Base-by-base conservation (phyloP, 2,113 vertebrate species). In the Pardalotus punctatus region DNA sequence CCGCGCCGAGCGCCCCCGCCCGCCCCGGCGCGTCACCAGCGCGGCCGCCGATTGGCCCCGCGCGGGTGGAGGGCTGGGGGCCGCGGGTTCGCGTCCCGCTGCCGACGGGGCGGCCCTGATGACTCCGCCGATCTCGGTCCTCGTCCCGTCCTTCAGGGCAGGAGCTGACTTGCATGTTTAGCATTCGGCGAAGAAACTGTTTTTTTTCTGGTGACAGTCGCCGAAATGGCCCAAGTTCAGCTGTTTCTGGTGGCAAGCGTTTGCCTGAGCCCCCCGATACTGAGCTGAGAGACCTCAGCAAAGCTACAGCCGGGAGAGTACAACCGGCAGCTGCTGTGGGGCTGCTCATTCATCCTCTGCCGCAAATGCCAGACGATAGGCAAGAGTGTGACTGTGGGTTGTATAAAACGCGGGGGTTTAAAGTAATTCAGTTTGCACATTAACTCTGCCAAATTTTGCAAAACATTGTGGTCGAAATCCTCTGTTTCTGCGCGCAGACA, bases 401-500 rank as follows among this genome's bases (percentile, higher is more conserved):
- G 14, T 5, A 4, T 7, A 48, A 65, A 77, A 14, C 19, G 1
- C 4, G 5, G 21, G 11, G 2, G 31, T 7, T 67, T n/a, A 18
- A 65, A 53, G 12, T 21, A 27, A 33, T 20, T 40, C n/a, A 2
- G 15, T n/a, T 77, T 23, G 28, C 64, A 67, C 42, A 2, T 33
- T 38, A 56, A 7, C 45, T 25, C 20, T 33, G 65, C 33, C 38
- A 56, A 16, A 12, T 50, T 62, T 36, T 53, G 22, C 21, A 8
- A 40, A 90, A 20, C 18, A 1, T 4, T 5, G 14, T 11, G 4
- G 23, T 54, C 22, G 35, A 22, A n/a, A 20, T 27, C 2, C 6
- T 2, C 1, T 10, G 1, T 67, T 58, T 33, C 5, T 14, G 1
- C 8, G 0, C 0, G 14, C 10, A 2, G 23, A 1, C 19, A 1